phyloP scores from a whole-genome alignment of 2,113 vertebrate species.

The Grus americana region DNA sequence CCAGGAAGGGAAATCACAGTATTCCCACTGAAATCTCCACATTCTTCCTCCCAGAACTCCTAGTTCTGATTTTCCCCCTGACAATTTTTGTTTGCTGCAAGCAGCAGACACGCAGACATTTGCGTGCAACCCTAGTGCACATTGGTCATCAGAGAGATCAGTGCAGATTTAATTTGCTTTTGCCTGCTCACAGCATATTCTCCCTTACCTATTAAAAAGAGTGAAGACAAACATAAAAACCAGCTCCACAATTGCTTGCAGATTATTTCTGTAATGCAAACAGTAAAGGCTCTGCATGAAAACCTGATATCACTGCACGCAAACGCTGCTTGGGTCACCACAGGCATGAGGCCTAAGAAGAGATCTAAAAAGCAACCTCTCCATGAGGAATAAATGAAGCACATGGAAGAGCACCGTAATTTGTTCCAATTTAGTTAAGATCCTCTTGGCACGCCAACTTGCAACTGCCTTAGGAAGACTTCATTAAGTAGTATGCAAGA shows the following conservation, averaged over 20 bases:
- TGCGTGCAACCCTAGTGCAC: background rate
- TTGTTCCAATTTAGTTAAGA: background rate
- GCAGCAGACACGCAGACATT: background rate
- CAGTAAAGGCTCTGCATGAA: background rate
- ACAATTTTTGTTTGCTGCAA: background rate
- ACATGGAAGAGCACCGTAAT: background rate
- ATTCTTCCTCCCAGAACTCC: background rate
- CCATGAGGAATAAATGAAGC: background rate
- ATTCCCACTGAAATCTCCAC: background rate
- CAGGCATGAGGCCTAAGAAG: background rate
- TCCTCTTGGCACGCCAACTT: background rate
- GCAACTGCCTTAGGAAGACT: background rate
- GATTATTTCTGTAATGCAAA: background rate
- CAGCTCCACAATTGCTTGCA: background rate
- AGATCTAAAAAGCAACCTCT: background rate
- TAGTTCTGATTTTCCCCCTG: background rate
- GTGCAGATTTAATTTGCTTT: slow-evolving; percentile 29
- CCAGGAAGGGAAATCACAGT: background rate
- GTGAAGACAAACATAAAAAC: slow-evolving; percentile 26
- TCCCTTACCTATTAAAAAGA: background rate
- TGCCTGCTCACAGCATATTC: background rate
- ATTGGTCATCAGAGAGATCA: background rate
- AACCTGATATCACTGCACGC: background rate
- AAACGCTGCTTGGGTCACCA: background rate
- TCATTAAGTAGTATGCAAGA: background rate